phyloP scores from a whole-genome alignment of 2,888 invertebrate genomes.

The Chymomyza caudatula region DNA sequence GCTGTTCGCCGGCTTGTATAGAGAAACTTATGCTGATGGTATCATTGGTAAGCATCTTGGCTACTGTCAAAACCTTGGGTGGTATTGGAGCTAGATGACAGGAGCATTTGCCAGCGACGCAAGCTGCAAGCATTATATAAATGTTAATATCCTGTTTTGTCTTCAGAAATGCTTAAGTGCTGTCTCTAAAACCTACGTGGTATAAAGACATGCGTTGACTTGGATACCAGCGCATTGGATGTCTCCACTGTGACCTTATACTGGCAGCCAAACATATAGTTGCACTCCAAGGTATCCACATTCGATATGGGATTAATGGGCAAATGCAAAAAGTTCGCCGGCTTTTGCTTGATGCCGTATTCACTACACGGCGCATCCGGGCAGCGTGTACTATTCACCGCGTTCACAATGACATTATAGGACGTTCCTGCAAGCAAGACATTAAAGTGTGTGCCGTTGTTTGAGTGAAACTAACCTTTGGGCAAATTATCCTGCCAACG shows the following conservation, averaged over 20 bases:
- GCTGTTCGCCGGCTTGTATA: conserved; percentile 41
- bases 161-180: background rate
- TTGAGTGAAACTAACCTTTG: conserved; percentile 49
- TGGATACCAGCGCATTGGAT: conserved; percentile 57
- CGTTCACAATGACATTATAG: conserved; percentile 69
- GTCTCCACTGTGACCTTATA: conserved; percentile 73
- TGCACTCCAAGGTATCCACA: conserved; percentile 70
- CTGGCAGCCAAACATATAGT: conserved; percentile 71
- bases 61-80: conserved; percentile 54
- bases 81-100: conserved; percentile 58
- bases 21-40: conserved; percentile 66
- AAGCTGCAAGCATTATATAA: conserved; percentile 57
- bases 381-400: conserved; percentile 62
- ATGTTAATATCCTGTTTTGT: background rate
- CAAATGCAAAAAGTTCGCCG: conserved; percentile 39
- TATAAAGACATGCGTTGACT: conserved; percentile 44
- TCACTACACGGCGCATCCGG: conserved; percentile 67
- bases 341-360: conserved; percentile 61
- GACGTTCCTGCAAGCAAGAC: conserved; percentile 58
- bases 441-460: background rate
- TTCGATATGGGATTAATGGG: conserved; percentile 59
- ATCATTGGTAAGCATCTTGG: conserved; percentile 54
- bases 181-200: conserved; percentile 60
- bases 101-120: conserved; percentile 66
- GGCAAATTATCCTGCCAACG: conserved; percentile 72